Conservation (phyloP, 1,140 invertebrate species). For the Eubasilissa regina region DNA sequence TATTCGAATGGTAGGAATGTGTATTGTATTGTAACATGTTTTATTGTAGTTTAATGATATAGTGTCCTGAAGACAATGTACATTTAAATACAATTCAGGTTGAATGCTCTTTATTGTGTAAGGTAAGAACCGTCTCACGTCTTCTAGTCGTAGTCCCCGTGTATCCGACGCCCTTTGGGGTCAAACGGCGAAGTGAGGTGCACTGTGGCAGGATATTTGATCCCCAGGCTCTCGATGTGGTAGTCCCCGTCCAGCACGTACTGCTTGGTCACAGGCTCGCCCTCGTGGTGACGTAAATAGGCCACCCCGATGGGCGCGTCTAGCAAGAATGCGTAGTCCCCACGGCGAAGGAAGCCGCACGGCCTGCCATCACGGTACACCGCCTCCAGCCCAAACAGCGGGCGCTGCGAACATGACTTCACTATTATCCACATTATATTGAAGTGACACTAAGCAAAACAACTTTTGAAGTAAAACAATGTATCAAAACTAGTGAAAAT, state of each 20-base stretch:
- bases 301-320: conserved; percentile 78
- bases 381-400: conserved; percentile 87
- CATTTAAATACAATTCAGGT: no score
- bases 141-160: conserved; percentile 68
- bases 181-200: conserved; percentile 87
- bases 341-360: conserved; percentile 86
- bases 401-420: conserved; percentile 71
- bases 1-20: no score
- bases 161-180: conserved; percentile 72
- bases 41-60: no score
- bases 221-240: conserved; percentile 85
- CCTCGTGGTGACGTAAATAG: conserved; percentile 67
- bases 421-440: conserved; percentile 12
- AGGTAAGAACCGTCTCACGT: no score
- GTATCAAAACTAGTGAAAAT: no score
- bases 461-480: no score
- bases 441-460: no score
- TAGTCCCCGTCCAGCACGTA: conserved; percentile 83
- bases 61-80: no score
- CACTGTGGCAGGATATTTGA: conserved; percentile 78
- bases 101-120: no score
- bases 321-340: conserved; percentile 84
- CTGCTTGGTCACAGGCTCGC: conserved; percentile 74
- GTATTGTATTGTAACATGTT: no score
- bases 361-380: conserved; percentile 84